Percentiles rank a stretch among this genome's conserved stretches.
phyloP scores from a whole-genome alignment of 2,797 vertebrate genomes.

The Pelodytes ibericus region DNA sequence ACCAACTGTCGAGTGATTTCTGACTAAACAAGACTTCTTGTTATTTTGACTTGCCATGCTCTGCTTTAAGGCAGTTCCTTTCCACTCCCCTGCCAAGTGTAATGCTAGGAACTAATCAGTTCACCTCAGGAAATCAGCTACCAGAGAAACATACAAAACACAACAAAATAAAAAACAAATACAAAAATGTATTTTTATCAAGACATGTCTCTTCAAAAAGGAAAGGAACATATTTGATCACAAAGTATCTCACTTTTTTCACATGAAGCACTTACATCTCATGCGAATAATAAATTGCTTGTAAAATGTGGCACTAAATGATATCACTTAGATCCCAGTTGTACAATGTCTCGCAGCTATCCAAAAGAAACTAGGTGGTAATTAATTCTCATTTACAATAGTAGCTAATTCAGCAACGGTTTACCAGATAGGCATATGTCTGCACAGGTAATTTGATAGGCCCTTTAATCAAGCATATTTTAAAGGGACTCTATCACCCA shows the following conservation, averaged over 20 bases:
- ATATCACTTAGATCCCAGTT: neutral
- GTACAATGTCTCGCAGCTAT: neutral
- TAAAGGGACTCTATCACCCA: too few relatives aligned
- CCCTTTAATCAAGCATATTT: too few relatives aligned
- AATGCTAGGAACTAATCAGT: too few relatives aligned
- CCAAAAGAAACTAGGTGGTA: neutral
- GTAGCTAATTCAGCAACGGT: neutral
- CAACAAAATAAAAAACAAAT: too few relatives aligned
- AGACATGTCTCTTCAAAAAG: neutral
- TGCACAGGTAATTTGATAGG: too few relatives aligned
- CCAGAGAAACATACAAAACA: too few relatives aligned
- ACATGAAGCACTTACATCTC: neutral
- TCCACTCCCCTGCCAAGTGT: too few relatives aligned
- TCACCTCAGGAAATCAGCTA: too few relatives aligned
- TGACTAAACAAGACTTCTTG: too few relatives aligned
- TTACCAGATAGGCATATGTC: neutral
- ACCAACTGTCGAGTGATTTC: too few relatives aligned
- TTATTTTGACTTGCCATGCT: too few relatives aligned
- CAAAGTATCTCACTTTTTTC: neutral
- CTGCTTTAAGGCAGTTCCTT: too few relatives aligned
- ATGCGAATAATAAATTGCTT: neutral
- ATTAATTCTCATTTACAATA: neutral
- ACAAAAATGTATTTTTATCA: neutral
- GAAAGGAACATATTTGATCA: neutral
- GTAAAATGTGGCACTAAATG: neutral